Evolutionary conservation across 1,140 invertebrate species (phyloP).

Genomic region (Sesamia nonagrioides): DNA sequence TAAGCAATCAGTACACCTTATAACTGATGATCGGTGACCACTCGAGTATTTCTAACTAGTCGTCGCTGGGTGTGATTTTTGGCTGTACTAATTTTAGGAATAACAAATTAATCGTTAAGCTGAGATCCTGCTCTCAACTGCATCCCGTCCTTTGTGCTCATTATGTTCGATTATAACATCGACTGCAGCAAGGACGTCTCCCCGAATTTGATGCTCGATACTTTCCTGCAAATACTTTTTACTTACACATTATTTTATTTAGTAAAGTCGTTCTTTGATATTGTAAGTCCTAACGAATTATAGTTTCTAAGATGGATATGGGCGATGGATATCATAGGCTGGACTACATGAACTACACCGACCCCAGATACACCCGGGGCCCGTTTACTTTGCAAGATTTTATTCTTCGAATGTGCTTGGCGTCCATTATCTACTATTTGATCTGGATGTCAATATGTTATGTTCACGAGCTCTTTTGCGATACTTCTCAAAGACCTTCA

Average conservation of each 20-base stretch:
- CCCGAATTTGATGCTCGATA: conserved; percentile 46
- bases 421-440: conserved; percentile 58
- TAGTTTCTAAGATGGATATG: background rate
- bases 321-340: background rate
- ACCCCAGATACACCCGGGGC: background rate
- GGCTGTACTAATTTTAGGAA: conserved; percentile 46
- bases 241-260: conserved; percentile 67
- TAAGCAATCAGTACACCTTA: background rate
- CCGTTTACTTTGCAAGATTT: conserved; percentile 48
- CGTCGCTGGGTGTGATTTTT: conserved; percentile 37
- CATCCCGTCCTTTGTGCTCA: background rate
- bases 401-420: conserved; percentile 60
- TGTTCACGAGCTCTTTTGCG: conserved; percentile 53
- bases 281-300: conserved; percentile 59
- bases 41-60: background rate
- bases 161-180: conserved; percentile 8
- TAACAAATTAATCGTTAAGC: conserved; percentile 22
- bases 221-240: conserved; percentile 62
- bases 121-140: background rate
- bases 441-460: conserved; percentile 56
- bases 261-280: conserved; percentile 69
- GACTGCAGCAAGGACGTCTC: conserved; percentile 1
- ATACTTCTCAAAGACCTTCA: background rate
- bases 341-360: background rate
- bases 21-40: background rate